Conservation (phyloP, 2,888 invertebrate genomes). For the Hypomecis punctinalis region DNA sequence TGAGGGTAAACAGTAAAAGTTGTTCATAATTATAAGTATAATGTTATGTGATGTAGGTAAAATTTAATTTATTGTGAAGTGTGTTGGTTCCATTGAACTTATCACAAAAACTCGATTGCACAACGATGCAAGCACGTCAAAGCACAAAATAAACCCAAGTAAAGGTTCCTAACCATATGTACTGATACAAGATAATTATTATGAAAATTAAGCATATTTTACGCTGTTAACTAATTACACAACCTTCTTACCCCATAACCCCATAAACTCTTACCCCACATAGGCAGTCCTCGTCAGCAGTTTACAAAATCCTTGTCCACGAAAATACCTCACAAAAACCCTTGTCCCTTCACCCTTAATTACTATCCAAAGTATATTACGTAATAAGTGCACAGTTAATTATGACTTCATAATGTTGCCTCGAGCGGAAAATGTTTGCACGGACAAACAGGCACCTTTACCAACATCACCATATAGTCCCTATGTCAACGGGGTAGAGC, state of each 20-base stretch:
- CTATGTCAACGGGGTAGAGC: slow-evolving; percentile 13
- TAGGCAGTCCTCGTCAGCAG: not conserved
- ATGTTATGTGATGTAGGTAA: no score
- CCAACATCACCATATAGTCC: not conserved
- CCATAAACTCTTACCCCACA: not conserved
- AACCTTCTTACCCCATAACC: not conserved
- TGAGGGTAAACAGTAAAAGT: no score
- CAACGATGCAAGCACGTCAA: no score
- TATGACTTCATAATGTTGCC: slow-evolving; percentile 42
- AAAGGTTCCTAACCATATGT: no score
- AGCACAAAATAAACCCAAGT: no score
- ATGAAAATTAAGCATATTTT: not conserved
- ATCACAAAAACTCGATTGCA: no score
- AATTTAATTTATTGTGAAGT: no score
- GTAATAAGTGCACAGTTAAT: slow-evolving; percentile 42
- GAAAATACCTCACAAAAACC: slow-evolving; percentile 20
- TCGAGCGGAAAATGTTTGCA: slow-evolving; percentile 43
- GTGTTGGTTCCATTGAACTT: no score
- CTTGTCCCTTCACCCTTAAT: slow-evolving; percentile 23
- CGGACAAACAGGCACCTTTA: slow-evolving; percentile 37
- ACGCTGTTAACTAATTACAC: not conserved
- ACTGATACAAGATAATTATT: no score
- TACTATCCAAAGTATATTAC: slow-evolving; percentile 31
- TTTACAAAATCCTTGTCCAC: slow-evolving; percentile 1
- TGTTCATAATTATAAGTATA: no score